Base-by-base conservation (phyloP, 2,888 invertebrate species). In the Orthonevra nobilis region DNA sequence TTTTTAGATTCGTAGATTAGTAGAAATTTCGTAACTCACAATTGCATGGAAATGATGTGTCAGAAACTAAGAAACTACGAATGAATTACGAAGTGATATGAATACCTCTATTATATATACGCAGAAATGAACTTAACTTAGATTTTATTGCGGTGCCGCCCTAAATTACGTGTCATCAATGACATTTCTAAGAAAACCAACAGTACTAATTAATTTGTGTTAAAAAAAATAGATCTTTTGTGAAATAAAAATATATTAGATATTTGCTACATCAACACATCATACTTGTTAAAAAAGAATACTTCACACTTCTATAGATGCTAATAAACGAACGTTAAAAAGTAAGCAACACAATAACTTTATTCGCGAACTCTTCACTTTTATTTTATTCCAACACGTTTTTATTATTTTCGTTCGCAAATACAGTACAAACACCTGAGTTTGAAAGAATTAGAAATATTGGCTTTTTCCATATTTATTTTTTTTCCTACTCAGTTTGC, bases 191-290 rank as follows among this genome's bases (percentile, higher is more conserved):
- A 3, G 23, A 19, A 61, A 69, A 20, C 72, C 15, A 70, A 72
- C 77, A 72, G 52, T 34, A 3, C 77, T 20, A 58, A 40, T 48
- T 3, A 23, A 12, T 15, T 60, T 60, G 23, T 52, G 58, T 46
- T 32, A 40, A 73, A 61, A 56, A 58, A 60, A 30, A 7, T n/a
- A n/a, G 19, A 36, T 77, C 54, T 58, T 19, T 46, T 23, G 64
- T 34, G 38, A n/a, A 77, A 60, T 28, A 66, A 32, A 77, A 72
- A 52, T 64, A 63, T 58, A 58, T 23, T 23, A 50, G n/a, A n/a
- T 70, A 52, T 44, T 60, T 54, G 19, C 40, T 23, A 30, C 10
- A 58, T 52, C 44, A 60, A 46, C 50, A 52, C 64, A 46, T 42
- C 52, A 12, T 26, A 14, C 12, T 26, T 40, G 5, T 5, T 15